Evolutionary conservation across 1,140 invertebrate species (phyloP), one percentile per base, ranked within the genome.

Genomic region (Orius laevigatus): DNA sequence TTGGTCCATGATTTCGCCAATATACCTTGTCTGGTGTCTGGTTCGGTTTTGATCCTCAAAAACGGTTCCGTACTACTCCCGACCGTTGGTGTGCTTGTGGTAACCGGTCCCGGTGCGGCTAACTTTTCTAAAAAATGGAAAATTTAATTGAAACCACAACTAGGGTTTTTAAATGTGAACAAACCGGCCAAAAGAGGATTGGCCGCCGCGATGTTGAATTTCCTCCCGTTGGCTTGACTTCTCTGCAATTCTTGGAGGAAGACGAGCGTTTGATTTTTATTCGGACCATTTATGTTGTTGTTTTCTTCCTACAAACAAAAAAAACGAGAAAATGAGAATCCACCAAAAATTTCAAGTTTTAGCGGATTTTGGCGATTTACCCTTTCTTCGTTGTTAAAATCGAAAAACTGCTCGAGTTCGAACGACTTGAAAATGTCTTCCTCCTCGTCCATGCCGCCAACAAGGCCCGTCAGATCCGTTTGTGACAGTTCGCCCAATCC

Each of bases 201-300:
- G 11, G 79, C 78, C 0, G 81, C 81, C 1, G 81, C 82, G 43
- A 87, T 85, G 48, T 80, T 83, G 58, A 79, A 79, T 66, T 80
- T 80, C 56, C 74, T 70, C 59, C 71, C 66, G 59, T 68, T 71
- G 18, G 68, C 72, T 36, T 69, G 69, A 49, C 58, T 62, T 20
- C 56, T 50, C 35, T 62, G 57, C 11, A 59, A 47, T 49, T 61
- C 58, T 43, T 59, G 59, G 8, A 59, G 52, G 8, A 59, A 46
- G 3, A 57, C 57, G 15, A 58, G 54, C 18, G 60, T 55, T 51
- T 54, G 56, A 43, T 56, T 60, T 53, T 57, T 60, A 36, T 54
- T 57, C 41, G 44, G 50, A 33, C 54, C 51, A 19, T 45, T 50
- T 10, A 56, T 46, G 44, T 62, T 62, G 48, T 64, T 64, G 47